A percentile compares a stretch with the other conserved stretches of the same genome.
These are phyloP conservation scores for Aurelia sp. DNA, from an alignment of 30 jellyfish, hydroid and myxozoan genomes.

Conservation along the genomic window DNA sequence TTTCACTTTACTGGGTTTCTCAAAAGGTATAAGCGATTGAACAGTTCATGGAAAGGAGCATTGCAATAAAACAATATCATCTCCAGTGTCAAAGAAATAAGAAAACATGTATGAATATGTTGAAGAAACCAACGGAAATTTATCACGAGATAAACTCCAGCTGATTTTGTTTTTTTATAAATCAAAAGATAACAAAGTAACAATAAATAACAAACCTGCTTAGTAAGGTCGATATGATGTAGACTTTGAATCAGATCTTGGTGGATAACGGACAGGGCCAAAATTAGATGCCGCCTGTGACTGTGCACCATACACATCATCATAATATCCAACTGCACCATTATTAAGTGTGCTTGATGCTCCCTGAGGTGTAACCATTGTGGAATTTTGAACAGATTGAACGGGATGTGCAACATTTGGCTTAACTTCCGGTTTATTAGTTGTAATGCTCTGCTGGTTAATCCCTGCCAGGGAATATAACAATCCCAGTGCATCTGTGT, in stretches of 20 bases:
- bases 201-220: background rate
- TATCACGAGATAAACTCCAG: too few relatives aligned
- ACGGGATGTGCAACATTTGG: conserved; percentile 1
- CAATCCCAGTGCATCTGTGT: conserved; percentile 22
- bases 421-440: background rate
- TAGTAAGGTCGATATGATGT: conserved; percentile 53
- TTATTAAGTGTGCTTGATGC: too few relatives aligned
- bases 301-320: conserved; percentile 39
- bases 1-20: too few relatives aligned
- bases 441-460: conserved; percentile 19
- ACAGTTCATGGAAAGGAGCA: too few relatives aligned
- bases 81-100: too few relatives aligned
- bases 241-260: conserved; percentile 47
- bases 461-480: conserved; percentile 31
- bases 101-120: too few relatives aligned
- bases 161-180: too few relatives aligned
- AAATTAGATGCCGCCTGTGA: conserved; percentile 50
- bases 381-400: background rate
- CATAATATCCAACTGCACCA: background rate
- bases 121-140: too few relatives aligned
- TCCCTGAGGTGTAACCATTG: too few relatives aligned
- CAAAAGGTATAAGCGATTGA: too few relatives aligned
- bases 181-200: too few relatives aligned
- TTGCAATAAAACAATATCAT: too few relatives aligned
- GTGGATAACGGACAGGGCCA: conserved; percentile 68